Conservation (phyloP, 2,113 vertebrate genomes). For the Falco punctatus region DNA sequence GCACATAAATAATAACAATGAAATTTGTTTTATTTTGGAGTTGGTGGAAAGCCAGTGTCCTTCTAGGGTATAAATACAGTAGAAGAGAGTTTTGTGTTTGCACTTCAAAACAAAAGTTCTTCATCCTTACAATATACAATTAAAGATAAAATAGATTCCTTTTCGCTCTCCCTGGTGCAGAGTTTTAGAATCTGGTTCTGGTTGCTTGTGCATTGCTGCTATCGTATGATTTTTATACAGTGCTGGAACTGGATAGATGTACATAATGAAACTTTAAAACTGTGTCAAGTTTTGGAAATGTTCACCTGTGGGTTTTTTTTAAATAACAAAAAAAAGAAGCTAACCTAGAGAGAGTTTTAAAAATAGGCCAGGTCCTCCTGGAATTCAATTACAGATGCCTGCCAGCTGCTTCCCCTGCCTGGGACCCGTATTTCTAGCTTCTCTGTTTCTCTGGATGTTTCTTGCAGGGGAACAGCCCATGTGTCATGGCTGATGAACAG, state of each 20-base stretch:
- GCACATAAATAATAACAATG: not conserved
- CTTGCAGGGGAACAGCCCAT: not conserved
- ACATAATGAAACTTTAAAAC: constrained; percentile 31
- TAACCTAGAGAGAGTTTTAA: constrained; percentile 50
- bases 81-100: not conserved
- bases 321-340: not conserved
- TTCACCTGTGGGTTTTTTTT: not conserved
- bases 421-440: not conserved
- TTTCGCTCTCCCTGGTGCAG: not conserved
- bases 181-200: not conserved
- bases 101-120: not conserved
- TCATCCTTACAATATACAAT: not conserved
- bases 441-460: constrained; percentile 50
- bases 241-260: not conserved
- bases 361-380: constrained; percentile 54
- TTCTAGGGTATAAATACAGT: not conserved
- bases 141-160: not conserved
- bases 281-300: constrained; percentile 14
- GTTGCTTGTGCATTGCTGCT: not conserved
- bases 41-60: not conserved
- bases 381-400: constrained; percentile 68
- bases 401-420: constrained; percentile 59
- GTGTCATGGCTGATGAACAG: constrained; percentile 43
- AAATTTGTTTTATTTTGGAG: not conserved
- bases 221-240: not conserved